These are phyloP conservation scores for Chaetodon auriga DNA, from an alignment of 2,113 vertebrate species.

Conservation along the genomic window DNA sequence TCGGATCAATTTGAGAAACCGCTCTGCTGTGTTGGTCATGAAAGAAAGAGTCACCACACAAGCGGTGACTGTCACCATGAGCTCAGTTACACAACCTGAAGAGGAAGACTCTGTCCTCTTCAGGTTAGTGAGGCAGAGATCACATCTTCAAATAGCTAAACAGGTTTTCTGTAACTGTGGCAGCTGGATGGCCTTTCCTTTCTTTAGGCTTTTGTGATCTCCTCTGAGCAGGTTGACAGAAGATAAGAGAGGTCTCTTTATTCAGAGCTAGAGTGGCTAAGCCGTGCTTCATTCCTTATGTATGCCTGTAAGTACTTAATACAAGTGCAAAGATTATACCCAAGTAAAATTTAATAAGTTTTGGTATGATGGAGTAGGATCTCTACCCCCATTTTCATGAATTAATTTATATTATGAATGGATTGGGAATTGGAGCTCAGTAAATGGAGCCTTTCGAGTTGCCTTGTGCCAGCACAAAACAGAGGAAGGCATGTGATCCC, in stretches of 20 bases:
- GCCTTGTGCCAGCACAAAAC: slow-evolving; percentile 1
- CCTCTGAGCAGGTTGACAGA: background rate
- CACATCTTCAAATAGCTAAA: background rate
- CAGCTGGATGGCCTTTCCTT: background rate
- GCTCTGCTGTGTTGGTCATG: background rate
- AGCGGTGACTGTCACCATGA: background rate
- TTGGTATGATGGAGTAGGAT: background rate
- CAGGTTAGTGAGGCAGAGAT: background rate
- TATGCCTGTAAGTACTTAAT: background rate
- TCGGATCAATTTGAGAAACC: background rate
- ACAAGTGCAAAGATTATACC: background rate
- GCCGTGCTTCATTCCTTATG: background rate
- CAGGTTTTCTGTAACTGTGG: background rate
- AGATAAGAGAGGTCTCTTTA: background rate
- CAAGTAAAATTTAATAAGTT: background rate
- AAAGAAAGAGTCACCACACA: background rate
- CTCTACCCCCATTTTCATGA: background rate
- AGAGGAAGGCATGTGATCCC: slow-evolving; percentile 41
- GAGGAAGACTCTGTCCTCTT: background rate
- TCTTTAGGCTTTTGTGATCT: background rate
- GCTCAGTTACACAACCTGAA: background rate
- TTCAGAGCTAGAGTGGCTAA: background rate
- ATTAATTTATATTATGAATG: background rate
- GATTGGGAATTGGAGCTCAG: slow-evolving; percentile 18
- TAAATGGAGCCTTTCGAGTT: slow-evolving; percentile 30